These are phyloP conservation scores for Dendrolimus kikuchii DNA, from an alignment of 1,140 invertebrate species.

Conservation along the genomic window DNA sequence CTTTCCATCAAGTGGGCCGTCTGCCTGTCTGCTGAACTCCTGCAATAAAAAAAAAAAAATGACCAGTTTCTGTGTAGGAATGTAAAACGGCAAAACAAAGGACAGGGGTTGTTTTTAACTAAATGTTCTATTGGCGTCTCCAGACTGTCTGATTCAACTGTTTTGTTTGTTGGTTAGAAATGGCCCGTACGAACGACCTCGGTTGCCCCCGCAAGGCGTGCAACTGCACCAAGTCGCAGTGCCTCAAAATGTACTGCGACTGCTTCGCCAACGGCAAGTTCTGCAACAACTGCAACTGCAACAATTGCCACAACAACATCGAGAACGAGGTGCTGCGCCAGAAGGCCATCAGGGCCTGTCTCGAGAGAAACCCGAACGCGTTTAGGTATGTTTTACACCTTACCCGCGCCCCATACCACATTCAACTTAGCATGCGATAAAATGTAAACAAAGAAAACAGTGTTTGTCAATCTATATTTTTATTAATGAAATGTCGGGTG, in stretches of 20 bases:
- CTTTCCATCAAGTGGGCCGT: too few species aligned
- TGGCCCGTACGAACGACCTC: slow-evolving; percentile 23
- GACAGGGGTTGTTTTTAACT: too few species aligned
- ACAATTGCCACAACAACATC: slow-evolving; percentile 97
- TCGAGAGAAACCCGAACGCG: slow-evolving; percentile 91
- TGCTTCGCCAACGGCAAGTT: slow-evolving; percentile 99
- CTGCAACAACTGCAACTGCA: slow-evolving; percentile 98
- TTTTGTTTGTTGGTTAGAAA: slow-evolving; percentile 1
- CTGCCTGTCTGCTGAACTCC: too few species aligned
- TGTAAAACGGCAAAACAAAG: too few species aligned
- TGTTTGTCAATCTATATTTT: too few species aligned
- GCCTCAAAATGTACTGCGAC: slow-evolving; percentile 99
- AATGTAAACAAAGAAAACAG: too few species aligned
- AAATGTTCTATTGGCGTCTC: not conserved
- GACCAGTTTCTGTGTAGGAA: too few species aligned
- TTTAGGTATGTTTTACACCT: slow-evolving; percentile 56
- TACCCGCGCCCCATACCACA: too few species aligned
- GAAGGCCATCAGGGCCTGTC: slow-evolving; percentile 91
- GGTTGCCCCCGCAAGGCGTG: slow-evolving; percentile 89
- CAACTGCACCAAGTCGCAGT: slow-evolving; percentile 99
- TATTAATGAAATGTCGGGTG: too few species aligned
- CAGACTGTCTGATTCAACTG: not conserved
- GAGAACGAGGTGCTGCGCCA: slow-evolving; percentile 96
- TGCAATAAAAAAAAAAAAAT: too few species aligned
- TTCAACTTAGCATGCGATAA: too few species aligned